phyloP scores from a whole-genome alignment of 2,888 invertebrate genomes.

The Zygothrica quintamaculata region DNA sequence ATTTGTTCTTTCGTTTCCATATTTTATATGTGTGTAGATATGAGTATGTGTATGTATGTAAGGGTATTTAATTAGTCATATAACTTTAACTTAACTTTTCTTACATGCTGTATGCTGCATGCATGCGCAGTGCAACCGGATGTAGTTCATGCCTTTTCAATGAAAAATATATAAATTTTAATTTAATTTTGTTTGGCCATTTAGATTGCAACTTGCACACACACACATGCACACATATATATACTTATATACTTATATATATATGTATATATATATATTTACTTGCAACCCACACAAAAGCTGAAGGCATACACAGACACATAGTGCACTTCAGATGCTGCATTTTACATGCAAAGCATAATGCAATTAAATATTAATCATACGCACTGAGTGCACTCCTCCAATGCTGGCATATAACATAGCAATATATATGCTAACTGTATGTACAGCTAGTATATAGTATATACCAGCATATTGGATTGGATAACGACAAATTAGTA shows the following conservation, averaged over 20 bases:
- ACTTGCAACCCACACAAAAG: too few relatives aligned
- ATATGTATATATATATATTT: too few relatives aligned
- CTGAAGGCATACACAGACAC: neutral
- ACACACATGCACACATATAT: constrained; percentile 3
- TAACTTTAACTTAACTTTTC: neutral
- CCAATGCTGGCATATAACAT: too few relatives aligned
- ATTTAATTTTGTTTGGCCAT: constrained; percentile 60
- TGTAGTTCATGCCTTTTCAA: constrained; percentile 28
- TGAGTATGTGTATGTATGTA: neutral
- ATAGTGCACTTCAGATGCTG: constrained; percentile 40
- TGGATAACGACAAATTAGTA: constrained; percentile 66
- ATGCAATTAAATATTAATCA: constrained; percentile 77
- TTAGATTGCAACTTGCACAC: constrained; percentile 35
- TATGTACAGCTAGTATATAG: neutral
- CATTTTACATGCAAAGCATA: constrained; percentile 47
- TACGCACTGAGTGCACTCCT: constrained; percentile 51
- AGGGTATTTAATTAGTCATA: neutral
- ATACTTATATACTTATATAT: neutral
- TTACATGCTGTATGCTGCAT: too few relatives aligned
- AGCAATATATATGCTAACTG: too few relatives aligned
- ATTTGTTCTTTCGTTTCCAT: too few relatives aligned
- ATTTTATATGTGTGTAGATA: too few relatives aligned
- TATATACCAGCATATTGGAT: constrained; percentile 14
- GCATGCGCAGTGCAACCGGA: constrained; percentile 28
- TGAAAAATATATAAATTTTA: constrained; percentile 55